Evolutionary conservation across 2,888 invertebrate species (phyloP), one percentile per base, ranked within the genome.

Genomic region (Cerastis rubricosa): DNA sequence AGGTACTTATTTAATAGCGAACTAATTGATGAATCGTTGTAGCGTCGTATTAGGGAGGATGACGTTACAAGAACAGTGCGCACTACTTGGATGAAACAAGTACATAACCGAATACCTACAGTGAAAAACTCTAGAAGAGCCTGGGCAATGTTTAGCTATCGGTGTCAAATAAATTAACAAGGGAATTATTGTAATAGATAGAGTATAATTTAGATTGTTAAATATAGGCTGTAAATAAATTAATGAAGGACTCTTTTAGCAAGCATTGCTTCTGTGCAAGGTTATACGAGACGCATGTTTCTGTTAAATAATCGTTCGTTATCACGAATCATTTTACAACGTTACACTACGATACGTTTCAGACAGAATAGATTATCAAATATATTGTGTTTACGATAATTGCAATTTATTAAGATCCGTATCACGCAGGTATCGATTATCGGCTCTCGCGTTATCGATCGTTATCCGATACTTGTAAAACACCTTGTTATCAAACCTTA

Each of bases 401-500:
- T 87, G 82, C 77, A 81, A 82, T 85, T 83, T 81, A 77, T 69
- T 76, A 77, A 76, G 84, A 89, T 88, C 86, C 76, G n/a, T 74
- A 89, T 86, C 85, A 79, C 76, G 74, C 72, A 72, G 89, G 85
- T 90, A 91, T 84, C 77, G 85, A 88, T 88, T 90, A 90, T 89
- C 86, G 78, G 81, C 84, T 83, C 81, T 81, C 77, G 80, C 82
- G 86, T 87, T 89, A 85, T 88, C 88, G 91, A 91, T 91, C 81
- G 80, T 77, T 91, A 91, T 91, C 90, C 76, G 78, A 85, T 80
- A 85, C 87, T 90, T 91, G 89, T 91, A 90, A 89, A 90, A 89
- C 88, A 88, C 85, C 81, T 75, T 76, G 85, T 86, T 91, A 90
- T 83, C 87, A 67, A 71, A 59, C 35, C 69, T 83, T 87, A 87